phyloP scores from a whole-genome alignment of 2,888 invertebrate species.

The Oxystoma pomonae region DNA sequence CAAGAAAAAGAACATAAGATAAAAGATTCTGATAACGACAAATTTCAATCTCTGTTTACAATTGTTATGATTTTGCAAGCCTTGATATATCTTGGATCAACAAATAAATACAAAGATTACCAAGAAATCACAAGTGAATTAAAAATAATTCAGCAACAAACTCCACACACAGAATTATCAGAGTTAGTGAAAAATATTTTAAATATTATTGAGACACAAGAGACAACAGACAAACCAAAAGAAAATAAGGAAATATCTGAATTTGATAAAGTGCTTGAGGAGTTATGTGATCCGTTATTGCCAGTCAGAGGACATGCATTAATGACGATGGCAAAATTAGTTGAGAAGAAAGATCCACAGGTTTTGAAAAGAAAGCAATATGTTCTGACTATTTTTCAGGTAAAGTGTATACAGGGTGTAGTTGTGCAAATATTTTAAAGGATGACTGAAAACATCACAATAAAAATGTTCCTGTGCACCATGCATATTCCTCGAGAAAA shows the following conservation, averaged over 20 bases:
- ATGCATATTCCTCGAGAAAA: no score
- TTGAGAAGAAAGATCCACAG: conserved; percentile 61
- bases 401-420: no score
- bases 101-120: conserved; percentile 37
- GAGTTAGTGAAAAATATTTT: conserved; percentile 32
- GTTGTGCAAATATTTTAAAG: no score
- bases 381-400: conserved; percentile 69
- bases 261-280: conserved; percentile 60
- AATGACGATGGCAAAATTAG: conserved; percentile 66
- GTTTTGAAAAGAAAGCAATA: conserved; percentile 61
- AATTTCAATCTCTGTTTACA: conserved; percentile 39
- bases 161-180: conserved; percentile 35
- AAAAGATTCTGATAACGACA: conserved; percentile 32
- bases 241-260: conserved; percentile 42
- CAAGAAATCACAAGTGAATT: conserved; percentile 38
- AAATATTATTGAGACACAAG: conserved; percentile 14
- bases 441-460: no score
- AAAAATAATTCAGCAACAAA: conserved; percentile 31
- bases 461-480: no score
- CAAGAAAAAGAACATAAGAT: conserved; percentile 31
- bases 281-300: conserved; percentile 65
- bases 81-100: conserved; percentile 37
- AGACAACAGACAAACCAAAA: conserved; percentile 12
- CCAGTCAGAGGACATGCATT: conserved; percentile 82
- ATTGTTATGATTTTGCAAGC: conserved; percentile 40